Conservation (phyloP, 2,888 invertebrate genomes). For the Pachliopta kotzebuea region DNA sequence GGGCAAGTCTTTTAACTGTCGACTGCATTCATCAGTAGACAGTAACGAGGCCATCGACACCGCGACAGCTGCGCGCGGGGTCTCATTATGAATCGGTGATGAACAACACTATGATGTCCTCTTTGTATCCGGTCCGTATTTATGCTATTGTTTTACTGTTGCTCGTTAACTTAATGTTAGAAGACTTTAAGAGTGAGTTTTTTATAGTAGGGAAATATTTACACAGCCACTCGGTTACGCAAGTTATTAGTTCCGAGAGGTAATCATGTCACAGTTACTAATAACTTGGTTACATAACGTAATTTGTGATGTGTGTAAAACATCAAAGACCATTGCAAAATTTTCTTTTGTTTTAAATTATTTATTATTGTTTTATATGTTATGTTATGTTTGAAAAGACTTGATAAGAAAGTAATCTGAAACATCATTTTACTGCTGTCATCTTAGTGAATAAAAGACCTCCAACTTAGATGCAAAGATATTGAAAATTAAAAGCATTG, state of each 20-base stretch:
- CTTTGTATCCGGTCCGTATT: slow-evolving; percentile 26
- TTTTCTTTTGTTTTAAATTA: no score
- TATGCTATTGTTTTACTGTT: slow-evolving; percentile 15
- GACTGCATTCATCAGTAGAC: slow-evolving; percentile 65
- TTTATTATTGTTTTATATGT: no score
- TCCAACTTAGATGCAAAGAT: no score
- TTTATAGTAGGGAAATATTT: slow-evolving; percentile 13
- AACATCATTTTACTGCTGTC: no score
- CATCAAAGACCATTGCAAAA: no score
- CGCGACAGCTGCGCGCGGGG: slow-evolving; percentile 42
- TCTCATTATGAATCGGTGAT: slow-evolving; percentile 29
- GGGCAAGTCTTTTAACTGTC: slow-evolving; percentile 63
- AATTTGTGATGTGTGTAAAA: not conserved
- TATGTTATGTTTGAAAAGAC: no score
- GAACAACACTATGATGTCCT: slow-evolving; percentile 18
- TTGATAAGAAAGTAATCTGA: no score
- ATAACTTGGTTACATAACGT: not conserved
- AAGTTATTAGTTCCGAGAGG: not conserved
- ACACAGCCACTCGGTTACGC: not conserved
- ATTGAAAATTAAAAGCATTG: no score
- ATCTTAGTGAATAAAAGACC: no score
- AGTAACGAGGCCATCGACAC: slow-evolving; percentile 68
- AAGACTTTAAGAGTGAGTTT: not conserved
- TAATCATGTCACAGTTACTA: not conserved
- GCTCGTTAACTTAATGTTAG: slow-evolving; percentile 14